Conservation (phyloP, 2,888 invertebrate species). For the Tipula confusa region DNA sequence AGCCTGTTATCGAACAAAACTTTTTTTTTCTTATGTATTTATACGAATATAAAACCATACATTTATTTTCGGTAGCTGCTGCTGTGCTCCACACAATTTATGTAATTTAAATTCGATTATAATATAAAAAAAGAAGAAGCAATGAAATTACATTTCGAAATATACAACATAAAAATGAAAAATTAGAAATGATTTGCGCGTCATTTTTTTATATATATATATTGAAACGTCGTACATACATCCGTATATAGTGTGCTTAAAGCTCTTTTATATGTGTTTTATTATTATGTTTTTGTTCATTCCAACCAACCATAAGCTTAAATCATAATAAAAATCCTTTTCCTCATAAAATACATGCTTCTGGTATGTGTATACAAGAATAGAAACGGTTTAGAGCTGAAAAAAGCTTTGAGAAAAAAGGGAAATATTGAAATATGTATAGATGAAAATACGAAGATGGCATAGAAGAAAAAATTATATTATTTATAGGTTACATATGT, state of each 20-base stretch:
- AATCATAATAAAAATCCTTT: constrained; percentile 15
- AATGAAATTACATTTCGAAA: not conserved
- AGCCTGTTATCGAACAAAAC: not conserved
- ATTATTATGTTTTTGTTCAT: no score
- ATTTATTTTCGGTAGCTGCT: not conserved
- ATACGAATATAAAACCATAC: not conserved
- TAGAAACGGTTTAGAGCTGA: not conserved
- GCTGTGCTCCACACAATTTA: not conserved
- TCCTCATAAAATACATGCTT: not conserved
- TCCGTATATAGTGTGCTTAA: not conserved
- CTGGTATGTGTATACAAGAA: not conserved
- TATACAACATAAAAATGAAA: not conserved
- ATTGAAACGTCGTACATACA: not conserved
- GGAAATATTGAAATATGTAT: not conserved
- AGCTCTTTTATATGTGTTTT: not conserved
- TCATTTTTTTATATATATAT: not conserved
- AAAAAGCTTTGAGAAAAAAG: not conserved
- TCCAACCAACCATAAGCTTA: not conserved
- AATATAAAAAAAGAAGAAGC: not conserved
- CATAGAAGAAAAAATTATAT: not conserved
- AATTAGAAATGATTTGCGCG: not conserved
- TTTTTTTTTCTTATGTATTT: no score
- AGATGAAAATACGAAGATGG: not conserved
- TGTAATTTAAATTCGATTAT: constrained; percentile 9
- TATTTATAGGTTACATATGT: not conserved